Evolutionary conservation across 2,888 invertebrate species (phyloP), one percentile per base, ranked within the genome.

Genomic region (Lycocerus yunnanus): DNA sequence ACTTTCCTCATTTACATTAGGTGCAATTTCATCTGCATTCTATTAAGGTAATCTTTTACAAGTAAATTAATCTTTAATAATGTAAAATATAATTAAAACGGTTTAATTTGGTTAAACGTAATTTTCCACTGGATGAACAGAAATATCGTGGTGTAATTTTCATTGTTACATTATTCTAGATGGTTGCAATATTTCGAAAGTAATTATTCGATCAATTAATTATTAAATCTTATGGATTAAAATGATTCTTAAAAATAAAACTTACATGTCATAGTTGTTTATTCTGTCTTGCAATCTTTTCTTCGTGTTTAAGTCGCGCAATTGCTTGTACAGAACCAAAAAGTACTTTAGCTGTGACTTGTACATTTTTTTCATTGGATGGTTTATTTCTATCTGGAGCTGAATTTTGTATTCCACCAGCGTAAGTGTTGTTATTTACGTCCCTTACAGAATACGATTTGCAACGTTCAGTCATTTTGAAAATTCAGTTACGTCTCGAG

Each of bases 301-400:
- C 93, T 84, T 92, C 92, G 85, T 92, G 91, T 83, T 93, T 92
- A 85, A 93, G 89, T 86, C 93, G 91, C 87, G 92, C 92, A 88
- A 93, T 93, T 84, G 93, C 91, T 78, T 92, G 90, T 84, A 93
- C 92, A 81, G 92, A 92, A 77, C 93, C 92, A 85, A 93, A 93
- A 85, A 93, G 90, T 78, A 93, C 92, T 88, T 93, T 93, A 85
- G 93, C 92, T 80, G 92, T 92, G 85, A 93, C 91, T 88, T 93
- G 90, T 86, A 87, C 85, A 24, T 81, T 81, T 71, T 83, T 83
- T 71, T 68, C 78, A 15, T 80, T 81, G 70, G 81, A 80, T 11
- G 81, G 79, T 73, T 81, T 82, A 77, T 79, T 80, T 69, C 78
- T 78, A 16, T 82, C 81, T 16, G 80, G 76, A 60, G 78, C 77